Percentiles rank a stretch among this genome's conserved stretches.
These are phyloP conservation scores for Geophilus truncorum DNA, from an alignment of 2,888 invertebrate species.

Conservation along the genomic window DNA sequence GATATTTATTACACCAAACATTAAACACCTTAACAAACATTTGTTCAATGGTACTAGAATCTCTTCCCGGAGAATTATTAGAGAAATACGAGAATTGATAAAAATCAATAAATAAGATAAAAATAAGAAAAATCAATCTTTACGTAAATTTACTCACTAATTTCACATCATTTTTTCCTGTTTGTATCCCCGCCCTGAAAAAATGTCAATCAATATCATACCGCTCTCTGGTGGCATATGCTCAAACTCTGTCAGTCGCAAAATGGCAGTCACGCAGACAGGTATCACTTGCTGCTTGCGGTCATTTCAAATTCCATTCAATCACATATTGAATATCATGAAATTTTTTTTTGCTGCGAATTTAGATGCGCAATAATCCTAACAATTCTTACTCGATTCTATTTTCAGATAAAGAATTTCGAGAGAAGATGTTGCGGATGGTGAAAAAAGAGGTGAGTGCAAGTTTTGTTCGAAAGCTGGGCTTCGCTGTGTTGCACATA, in stretches of 20 bases:
- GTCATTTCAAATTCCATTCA: not conserved
- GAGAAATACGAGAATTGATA: not conserved
- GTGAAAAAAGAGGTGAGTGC: constrained; percentile 67
- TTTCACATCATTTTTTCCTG: not conserved
- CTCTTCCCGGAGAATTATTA: no score
- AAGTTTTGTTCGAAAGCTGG: not conserved
- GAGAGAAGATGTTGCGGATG: constrained; percentile 66
- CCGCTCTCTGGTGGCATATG: not conserved
- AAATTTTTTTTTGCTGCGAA: not conserved
- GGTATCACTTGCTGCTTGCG: not conserved
- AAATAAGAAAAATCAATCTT: no score
- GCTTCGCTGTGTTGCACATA: not conserved
- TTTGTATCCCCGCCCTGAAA: not conserved
- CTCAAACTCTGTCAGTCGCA: not conserved
- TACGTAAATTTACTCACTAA: not conserved
- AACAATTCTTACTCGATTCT: not conserved
- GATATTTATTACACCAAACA: no score
- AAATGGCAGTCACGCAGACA: constrained; percentile 13
- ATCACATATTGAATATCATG: not conserved
- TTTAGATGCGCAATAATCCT: not conserved
- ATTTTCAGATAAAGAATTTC: constrained; percentile 33
- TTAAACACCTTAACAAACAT: no score
- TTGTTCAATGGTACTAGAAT: no score
- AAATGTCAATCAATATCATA: not conserved
- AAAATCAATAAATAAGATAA: no score